Evolutionary conservation across 2,888 invertebrate genomes (phyloP), one percentile per base, ranked within the genome.

Genomic region (Celastrina argiolus): DNA sequence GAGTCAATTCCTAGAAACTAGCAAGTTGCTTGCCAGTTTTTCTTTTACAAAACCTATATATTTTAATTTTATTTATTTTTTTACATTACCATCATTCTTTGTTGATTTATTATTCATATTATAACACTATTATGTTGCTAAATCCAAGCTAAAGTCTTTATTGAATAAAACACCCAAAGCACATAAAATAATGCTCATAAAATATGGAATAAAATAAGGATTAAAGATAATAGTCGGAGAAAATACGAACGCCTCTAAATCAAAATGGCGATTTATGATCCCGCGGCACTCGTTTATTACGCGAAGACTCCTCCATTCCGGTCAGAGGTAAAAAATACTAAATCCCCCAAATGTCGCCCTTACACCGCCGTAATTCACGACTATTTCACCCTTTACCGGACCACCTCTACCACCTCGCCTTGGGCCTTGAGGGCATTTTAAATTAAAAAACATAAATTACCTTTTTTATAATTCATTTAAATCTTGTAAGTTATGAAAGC

Each of bases 361-460:
- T 51, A 51, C 22, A 51, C 51, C 51, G 14, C 22, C 51, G 16
- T 51, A 51, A 51, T 14, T 22, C 22, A 51, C 22, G 12, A 36
- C 36, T 12, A 10, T 26, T 12, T 12, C 51, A 51, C 51, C 51
- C 51, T 26, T 22, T 51, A 12, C 45, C 45, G 45, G 18, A 3
- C 45, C 10, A 45, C 10, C 45, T 10, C 45, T 3, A 45, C 10
- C 45, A 18, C 51, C 51, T 51, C 18, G 18, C 12, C 22, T 36
- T 12, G 12, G 1, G 18, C 12, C 22, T 36, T 12, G 12, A 12
- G 36, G 51, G 12, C 22, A 26, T 51, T 51, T 51, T 14, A 51
- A 51, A 51, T 51, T 51, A 51, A 51, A 51, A 51, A 51, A 51
- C 51, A 51, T 51, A 51, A 51, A 51, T 51, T 51, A 51, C 22